Evolutionary conservation across 2,888 invertebrate species (phyloP), one percentile per base, ranked within the genome.

Genomic region (Agriopis marginaria): DNA sequence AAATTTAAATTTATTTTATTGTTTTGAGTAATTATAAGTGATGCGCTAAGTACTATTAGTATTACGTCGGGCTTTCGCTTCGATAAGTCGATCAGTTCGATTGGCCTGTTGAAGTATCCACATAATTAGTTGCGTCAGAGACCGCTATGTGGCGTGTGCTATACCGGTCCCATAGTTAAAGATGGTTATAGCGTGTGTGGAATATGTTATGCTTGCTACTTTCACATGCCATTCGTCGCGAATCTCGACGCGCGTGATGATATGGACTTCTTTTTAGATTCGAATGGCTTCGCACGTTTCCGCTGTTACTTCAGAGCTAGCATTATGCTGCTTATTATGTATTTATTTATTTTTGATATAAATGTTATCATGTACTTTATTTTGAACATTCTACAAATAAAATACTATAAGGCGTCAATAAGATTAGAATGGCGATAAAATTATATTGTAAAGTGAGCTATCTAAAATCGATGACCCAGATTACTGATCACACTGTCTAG

Each of bases 81-180:
- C 75, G 77, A 77, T 79, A 81, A 64, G 56, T 79, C 49, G 40
- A 74, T 80, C 66, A 54, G 63, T 72, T 83, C 82, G 82, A 85
- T 87, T 81, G 77, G 78, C 81, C 86, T 84, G 87, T 86, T 85
- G 86, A 86, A 81, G 82, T 82, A 87, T 32, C 86, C 12, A 12
- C 14, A 83, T 87, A 91, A 92, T 92, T 88, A 89, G 89, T 93
- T 93, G 88, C 93, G 89, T 93, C 93, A 92, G 83, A 86, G 54
- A 47, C 68, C 68, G 66, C 65, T 66, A 70, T 66, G 66, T 70
- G 66, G 66, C 70, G 70, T 86, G 85, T 87, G 87, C 84, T 85
- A 80, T 89, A 90, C 89, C 86, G 85, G 86, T 82, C 83, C 82
- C 79, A 82, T 67, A 65, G 23, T 56, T 63, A 59, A 77, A 62